Evolutionary conservation across 2,888 invertebrate species (phyloP).

Genomic region (Nymphalis polychloros): DNA sequence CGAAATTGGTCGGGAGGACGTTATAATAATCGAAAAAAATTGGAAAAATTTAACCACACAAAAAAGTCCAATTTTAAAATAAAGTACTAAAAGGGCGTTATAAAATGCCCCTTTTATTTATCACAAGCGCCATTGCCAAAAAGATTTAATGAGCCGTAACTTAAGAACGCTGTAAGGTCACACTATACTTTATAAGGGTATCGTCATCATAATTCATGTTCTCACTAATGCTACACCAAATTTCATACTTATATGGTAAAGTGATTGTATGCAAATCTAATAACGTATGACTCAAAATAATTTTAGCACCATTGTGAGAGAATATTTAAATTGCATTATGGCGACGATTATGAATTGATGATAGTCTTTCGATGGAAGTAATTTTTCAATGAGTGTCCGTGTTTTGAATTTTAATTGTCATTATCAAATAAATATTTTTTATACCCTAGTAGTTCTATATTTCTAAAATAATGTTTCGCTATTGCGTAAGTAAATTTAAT

Average conservation of each 20-base stretch:
- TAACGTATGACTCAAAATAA: slow-evolving; percentile 36
- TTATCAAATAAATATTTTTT: too few species aligned
- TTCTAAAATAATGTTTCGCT: too few species aligned
- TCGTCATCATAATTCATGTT: slow-evolving; percentile 39
- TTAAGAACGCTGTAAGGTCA: slow-evolving; percentile 20
- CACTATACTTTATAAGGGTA: slow-evolving; percentile 30
- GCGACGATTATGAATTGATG: slow-evolving; percentile 31
- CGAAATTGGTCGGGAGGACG: too few species aligned
- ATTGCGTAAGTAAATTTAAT: too few species aligned
- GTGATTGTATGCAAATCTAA: slow-evolving; percentile 48
- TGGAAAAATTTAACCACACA: too few species aligned
- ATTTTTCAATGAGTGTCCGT: slow-evolving; percentile 30
- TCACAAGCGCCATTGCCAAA: slow-evolving; percentile 20
- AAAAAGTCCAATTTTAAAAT: too few species aligned
- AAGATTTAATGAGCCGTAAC: slow-evolving; percentile 28
- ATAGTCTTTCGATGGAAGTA: slow-evolving; percentile 26
- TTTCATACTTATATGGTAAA: slow-evolving; percentile 41
- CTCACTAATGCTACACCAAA: slow-evolving; percentile 40
- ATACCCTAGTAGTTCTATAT: too few species aligned
- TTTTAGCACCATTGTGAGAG: slow-evolving; percentile 35
- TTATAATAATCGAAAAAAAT: too few species aligned
- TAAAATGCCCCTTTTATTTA: not conserved
- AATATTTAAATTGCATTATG: slow-evolving; percentile 38
- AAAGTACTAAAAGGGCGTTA: not conserved
- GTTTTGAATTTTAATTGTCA: slow-evolving; percentile 18